Conservation (phyloP, 2,888 invertebrate genomes). For the Cryptus armator region DNA sequence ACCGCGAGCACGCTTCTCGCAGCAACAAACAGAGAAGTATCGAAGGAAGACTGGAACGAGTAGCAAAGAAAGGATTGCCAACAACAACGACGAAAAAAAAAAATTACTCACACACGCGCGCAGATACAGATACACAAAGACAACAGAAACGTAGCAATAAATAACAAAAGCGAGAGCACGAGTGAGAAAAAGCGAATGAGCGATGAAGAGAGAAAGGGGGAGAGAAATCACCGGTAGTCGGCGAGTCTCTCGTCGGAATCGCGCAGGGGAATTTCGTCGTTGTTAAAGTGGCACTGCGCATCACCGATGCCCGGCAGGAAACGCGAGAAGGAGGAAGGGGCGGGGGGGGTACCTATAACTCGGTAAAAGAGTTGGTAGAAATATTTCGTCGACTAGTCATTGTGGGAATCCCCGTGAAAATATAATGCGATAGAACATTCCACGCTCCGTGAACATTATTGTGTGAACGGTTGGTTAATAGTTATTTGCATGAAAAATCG, state of each 20-base stretch:
- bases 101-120: neutral
- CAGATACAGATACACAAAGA: slow-evolving; percentile 13
- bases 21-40: slow-evolving; percentile 5
- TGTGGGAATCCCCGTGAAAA: slow-evolving; percentile 9
- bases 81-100: slow-evolving; percentile 13
- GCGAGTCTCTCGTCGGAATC: slow-evolving; percentile 52
- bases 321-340: slow-evolving; percentile 67
- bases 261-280: slow-evolving; percentile 81
- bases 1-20: slow-evolving; percentile 35
- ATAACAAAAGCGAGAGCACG: slow-evolving; percentile 60
- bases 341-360: neutral
- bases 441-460: neutral
- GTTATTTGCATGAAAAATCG: neutral
- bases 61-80: slow-evolving; percentile 42
- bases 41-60: slow-evolving; percentile 29
- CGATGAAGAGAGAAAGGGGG: slow-evolving; percentile 45
- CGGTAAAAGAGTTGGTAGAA: neutral
- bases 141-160: slow-evolving; percentile 53
- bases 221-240: slow-evolving; percentile 68
- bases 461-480: neutral
- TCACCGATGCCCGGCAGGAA: slow-evolving; percentile 84
- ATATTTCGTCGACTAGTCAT: slow-evolving; percentile 15
- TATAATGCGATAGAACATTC: neutral
- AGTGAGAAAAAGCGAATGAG: slow-evolving; percentile 52
- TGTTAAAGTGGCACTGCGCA: slow-evolving; percentile 84